These are phyloP conservation scores for Pachypeltis micranthus DNA, from an alignment of 1,140 invertebrate genomes.

Conservation along the genomic window DNA sequence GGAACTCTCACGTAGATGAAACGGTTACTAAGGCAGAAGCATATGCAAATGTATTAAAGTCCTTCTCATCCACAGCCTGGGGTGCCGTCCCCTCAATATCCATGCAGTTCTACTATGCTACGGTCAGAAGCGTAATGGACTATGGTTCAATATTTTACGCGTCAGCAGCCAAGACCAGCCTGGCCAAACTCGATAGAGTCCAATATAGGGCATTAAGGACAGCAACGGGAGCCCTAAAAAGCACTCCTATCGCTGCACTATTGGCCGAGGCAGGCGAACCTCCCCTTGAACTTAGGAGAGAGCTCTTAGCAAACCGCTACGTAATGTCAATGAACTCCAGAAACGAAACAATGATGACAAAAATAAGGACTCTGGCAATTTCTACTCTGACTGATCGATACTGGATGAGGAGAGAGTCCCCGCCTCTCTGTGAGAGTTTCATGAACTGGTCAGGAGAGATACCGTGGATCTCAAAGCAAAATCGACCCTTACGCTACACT, in stretches of 20 bases:
- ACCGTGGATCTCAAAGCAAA: background rate
- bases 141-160: background rate
- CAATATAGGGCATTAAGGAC: background rate
- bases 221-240: background rate
- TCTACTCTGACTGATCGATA: background rate
- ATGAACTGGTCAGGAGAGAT: background rate
- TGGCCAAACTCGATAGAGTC: background rate
- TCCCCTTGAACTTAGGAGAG: background rate
- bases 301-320: background rate
- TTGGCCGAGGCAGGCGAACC: background rate
- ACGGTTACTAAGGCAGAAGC: background rate
- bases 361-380: background rate
- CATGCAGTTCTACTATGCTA: background rate
- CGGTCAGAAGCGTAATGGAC: background rate
- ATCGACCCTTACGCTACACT: background rate
- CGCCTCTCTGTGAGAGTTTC: background rate
- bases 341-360: background rate
- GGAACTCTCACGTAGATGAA: background rate
- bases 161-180: background rate
- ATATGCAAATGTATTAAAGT: slow-evolving; percentile 1
- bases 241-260: background rate
- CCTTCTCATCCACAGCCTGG: background rate
- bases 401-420: background rate
- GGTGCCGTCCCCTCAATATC: background rate
- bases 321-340: background rate